Conservation (phyloP, 2,113 vertebrate genomes). For the Proterorhinus semilunaris region DNA sequence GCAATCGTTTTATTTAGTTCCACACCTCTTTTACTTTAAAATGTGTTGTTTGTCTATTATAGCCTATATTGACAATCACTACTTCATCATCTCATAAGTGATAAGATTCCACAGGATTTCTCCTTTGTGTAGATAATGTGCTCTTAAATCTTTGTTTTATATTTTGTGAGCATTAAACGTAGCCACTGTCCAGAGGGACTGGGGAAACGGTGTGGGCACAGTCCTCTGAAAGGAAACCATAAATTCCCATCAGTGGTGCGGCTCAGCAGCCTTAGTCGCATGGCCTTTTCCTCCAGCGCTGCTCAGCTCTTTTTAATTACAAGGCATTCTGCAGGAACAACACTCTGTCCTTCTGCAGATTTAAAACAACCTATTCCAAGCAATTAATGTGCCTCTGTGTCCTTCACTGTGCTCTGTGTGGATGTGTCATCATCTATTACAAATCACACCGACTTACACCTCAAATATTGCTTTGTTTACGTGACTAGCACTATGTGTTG, state of each 20-base stretch:
- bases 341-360: conserved; percentile 75
- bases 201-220: conserved; percentile 29
- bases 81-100: conserved; percentile 7
- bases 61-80: not conserved
- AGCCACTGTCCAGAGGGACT: conserved; percentile 11
- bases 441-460: conserved; percentile 14
- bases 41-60: not conserved
- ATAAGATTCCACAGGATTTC: not conserved
- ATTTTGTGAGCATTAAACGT: conserved; percentile 1
- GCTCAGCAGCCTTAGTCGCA: conserved; percentile 64
- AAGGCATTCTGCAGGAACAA: conserved; percentile 76
- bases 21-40: no score
- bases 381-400: conserved; percentile 75
- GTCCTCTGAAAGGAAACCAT: conserved; percentile 42
- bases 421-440: conserved; percentile 30
- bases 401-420: conserved; percentile 64
- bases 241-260: conserved; percentile 74
- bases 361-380: conserved; percentile 69
- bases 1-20: not conserved
- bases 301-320: conserved; percentile 77
- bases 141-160: not conserved
- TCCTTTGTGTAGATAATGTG: conserved; percentile 7
- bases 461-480: conserved; percentile 20
- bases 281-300: conserved; percentile 67
- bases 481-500: conserved; percentile 7